Base-by-base conservation (phyloP, 2,113 vertebrate genomes). In the Prunella himalayana region DNA sequence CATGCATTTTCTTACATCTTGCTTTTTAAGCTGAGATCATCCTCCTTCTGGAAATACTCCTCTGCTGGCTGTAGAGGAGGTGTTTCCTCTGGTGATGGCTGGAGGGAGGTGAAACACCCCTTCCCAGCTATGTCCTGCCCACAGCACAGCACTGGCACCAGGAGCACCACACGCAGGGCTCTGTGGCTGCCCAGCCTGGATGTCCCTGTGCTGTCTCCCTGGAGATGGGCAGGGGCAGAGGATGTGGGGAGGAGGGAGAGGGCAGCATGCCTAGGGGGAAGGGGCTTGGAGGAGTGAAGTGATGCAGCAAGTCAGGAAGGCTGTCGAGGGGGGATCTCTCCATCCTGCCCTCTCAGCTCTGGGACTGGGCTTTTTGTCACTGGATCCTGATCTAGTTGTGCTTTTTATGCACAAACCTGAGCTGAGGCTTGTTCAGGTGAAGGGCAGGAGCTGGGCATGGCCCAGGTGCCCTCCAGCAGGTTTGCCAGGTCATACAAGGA, bases 1-100 rank as follows among this genome's bases (percentile, higher is more conserved):
- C 4, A 0, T 5, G 7, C 19, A 5, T 66, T 7, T n/a, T 49
- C 35, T 47, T 30, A 23, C 1, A 2, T 1, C 0, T 8, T 54
- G 14, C 17, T 94, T 71, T 66, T 45, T 23, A 7, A 11, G 4
- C 2, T 82, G 79, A 41, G 79, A 22, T n/a, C 6, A 44, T 9
- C 11, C 15, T 1, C 63, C 5, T 59, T 31, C 51, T 75, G 65
- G 23, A 87, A 49, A 19, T 2, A 5, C 42, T 37, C 17, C 13
- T 39, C 42, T 80, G 16, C 51, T 44, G 51, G 19, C n/a, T 47
- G 33, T 15, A 31, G 57, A 9, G 18, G 28, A 70, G 45, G 13
- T 5, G 27, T 24, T 90, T 64, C 37, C 21, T 16, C 0, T 1
- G 27, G 33, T 2, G 3, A 13, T 31, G 61, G 19, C 61, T 54